Conservation (phyloP, 2,113 vertebrate species). For the Apodemus speciosus region DNA sequence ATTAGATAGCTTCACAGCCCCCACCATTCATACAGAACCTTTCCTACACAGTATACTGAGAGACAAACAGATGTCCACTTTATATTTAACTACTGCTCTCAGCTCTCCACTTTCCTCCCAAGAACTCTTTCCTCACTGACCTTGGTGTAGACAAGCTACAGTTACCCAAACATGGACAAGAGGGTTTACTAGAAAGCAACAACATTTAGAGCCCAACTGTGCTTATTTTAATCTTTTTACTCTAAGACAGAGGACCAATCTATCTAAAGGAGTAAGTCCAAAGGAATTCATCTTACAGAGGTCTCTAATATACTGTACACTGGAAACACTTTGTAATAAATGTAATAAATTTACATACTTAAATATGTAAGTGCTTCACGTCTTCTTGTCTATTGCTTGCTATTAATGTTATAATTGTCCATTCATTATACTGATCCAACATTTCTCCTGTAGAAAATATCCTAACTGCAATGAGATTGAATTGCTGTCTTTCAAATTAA, state of each 20-base stretch:
- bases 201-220: neutral
- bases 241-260: neutral
- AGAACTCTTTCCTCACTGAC: neutral
- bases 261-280: neutral
- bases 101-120: neutral
- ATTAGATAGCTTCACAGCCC: neutral
- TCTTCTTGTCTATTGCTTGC: neutral
- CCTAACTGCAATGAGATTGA: neutral
- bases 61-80: neutral
- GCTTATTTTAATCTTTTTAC: conserved; percentile 33
- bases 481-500: conserved; percentile 46
- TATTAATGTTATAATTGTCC: neutral
- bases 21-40: neutral
- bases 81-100: neutral
- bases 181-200: conserved; percentile 12
- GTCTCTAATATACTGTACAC: neutral
- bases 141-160: neutral
- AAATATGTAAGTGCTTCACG: neutral
- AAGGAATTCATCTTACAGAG: neutral
- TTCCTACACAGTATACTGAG: neutral
- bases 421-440: neutral
- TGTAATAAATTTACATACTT: neutral
- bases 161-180: neutral
- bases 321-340: neutral
- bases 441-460: neutral